These are phyloP conservation scores for Ditula angustiorana DNA, from an alignment of 2,888 invertebrate species.

Conservation along the genomic window DNA sequence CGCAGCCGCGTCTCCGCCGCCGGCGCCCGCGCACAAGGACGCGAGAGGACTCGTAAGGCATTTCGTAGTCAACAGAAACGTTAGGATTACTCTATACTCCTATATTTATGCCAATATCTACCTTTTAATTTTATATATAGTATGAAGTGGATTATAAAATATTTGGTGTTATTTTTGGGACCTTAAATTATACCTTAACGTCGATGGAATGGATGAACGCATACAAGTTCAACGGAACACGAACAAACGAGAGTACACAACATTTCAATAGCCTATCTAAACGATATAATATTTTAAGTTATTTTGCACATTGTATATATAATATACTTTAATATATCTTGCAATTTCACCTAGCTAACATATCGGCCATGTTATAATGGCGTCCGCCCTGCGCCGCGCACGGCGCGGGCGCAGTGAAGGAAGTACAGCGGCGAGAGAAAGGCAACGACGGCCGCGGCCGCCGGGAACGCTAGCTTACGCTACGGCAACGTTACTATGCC, in stretches of 20 bases:
- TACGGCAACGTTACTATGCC: slow-evolving; percentile 64
- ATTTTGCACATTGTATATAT: slow-evolving; percentile 68
- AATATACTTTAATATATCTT: slow-evolving; percentile 71
- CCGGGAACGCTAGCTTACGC: slow-evolving; percentile 44
- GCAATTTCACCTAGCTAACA: slow-evolving; percentile 75
- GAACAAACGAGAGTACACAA: slow-evolving; percentile 53
- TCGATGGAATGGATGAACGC: slow-evolving; percentile 58
- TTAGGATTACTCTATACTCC: slow-evolving; percentile 45
- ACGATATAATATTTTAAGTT: slow-evolving; percentile 57
- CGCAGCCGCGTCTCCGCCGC: not conserved
- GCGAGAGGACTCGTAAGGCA: slow-evolving; percentile 32
- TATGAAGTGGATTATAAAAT: slow-evolving; percentile 61
- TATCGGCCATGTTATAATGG: slow-evolving; percentile 63
- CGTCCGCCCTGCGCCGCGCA: slow-evolving; percentile 32
- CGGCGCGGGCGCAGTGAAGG: slow-evolving; percentile 59
- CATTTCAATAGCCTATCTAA: slow-evolving; percentile 77
- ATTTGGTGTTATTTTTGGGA: slow-evolving; percentile 73
- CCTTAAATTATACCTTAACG: slow-evolving; percentile 68
- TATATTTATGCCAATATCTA: slow-evolving; percentile 54
- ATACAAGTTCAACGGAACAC: slow-evolving; percentile 43
- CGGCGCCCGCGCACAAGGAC: slow-evolving; percentile 5
- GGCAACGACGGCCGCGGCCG: slow-evolving; percentile 58
- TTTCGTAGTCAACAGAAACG: slow-evolving; percentile 36
- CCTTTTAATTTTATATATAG: slow-evolving; percentile 50
- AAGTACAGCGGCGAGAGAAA: slow-evolving; percentile 69